A percentile compares a stretch with the other conserved stretches of the same genome.
phyloP scores from a whole-genome alignment of 1,140 invertebrate species.

The Solenopsis invicta region DNA sequence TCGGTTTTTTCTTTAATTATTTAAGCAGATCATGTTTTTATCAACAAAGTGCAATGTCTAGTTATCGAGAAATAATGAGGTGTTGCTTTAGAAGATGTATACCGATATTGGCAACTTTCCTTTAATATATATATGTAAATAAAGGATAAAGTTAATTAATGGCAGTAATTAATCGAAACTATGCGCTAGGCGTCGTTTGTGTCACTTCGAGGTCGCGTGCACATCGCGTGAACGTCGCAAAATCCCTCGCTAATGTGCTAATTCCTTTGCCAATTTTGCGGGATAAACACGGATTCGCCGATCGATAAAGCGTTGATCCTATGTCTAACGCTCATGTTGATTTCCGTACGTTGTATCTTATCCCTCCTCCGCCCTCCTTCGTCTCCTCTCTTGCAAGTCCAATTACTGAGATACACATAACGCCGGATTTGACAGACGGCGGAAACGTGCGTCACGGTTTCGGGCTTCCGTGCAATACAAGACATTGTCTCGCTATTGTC shows the following conservation, averaged over 20 bases:
- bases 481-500: slow-evolving; percentile 16
- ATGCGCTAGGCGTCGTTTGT: not conserved
- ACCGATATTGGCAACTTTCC: too few species aligned
- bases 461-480: not conserved
- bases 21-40: too few species aligned
- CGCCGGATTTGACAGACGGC: slow-evolving; percentile 26
- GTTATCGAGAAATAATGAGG: too few species aligned
- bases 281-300: not conserved
- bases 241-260: slow-evolving; percentile 20
- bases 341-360: not conserved
- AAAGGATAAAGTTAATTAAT: not conserved
- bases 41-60: too few species aligned
- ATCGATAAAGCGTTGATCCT: slow-evolving; percentile 44
- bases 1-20: too few species aligned
- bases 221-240: not conserved
- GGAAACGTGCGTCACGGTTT: slow-evolving; percentile 1
- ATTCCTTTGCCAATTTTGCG: not conserved
- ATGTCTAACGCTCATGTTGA: too few species aligned
- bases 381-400: not conserved
- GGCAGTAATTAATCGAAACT: slow-evolving; percentile 17
- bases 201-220: not conserved
- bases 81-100: too few species aligned
- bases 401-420: slow-evolving; percentile 33
- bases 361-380: not conserved
- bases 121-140: not conserved